phyloP scores from a whole-genome alignment of 2,797 vertebrate species.

The Numenius phaeopus region DNA sequence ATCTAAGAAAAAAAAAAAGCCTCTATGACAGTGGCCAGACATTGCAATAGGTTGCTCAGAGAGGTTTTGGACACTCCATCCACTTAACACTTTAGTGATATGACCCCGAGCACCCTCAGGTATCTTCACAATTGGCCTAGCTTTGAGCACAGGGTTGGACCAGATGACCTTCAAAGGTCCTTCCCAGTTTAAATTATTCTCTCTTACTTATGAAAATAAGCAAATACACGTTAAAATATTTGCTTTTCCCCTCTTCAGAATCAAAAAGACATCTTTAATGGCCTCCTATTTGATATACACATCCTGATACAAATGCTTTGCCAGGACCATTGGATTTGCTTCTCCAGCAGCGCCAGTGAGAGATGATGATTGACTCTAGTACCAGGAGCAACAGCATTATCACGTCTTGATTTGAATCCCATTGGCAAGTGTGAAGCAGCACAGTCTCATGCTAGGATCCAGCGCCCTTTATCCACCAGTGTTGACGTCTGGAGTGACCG shows the following conservation, averaged over 20 bases:
- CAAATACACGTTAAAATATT: not conserved
- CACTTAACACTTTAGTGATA: not conserved
- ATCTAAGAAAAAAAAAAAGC: not conserved
- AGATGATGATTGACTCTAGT: not conserved
- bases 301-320: not conserved
- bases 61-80: not conserved
- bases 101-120: not conserved
- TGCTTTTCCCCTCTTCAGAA: not conserved
- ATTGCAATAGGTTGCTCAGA: not conserved
- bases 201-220: not conserved
- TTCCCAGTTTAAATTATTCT: not conserved
- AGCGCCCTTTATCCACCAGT: not conserved
- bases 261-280: not conserved
- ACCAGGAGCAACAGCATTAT: not conserved
- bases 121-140: not conserved
- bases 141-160: not conserved
- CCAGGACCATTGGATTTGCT: not conserved
- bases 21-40: not conserved
- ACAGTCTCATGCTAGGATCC: not conserved
- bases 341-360: not conserved
- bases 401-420: not conserved
- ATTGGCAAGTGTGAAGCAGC: not conserved
- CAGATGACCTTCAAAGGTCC: not conserved
- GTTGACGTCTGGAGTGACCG: not conserved
- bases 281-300: not conserved